Evolutionary conservation across 2,888 invertebrate species (phyloP).

Genomic region (Drosophila kuntzei): DNA sequence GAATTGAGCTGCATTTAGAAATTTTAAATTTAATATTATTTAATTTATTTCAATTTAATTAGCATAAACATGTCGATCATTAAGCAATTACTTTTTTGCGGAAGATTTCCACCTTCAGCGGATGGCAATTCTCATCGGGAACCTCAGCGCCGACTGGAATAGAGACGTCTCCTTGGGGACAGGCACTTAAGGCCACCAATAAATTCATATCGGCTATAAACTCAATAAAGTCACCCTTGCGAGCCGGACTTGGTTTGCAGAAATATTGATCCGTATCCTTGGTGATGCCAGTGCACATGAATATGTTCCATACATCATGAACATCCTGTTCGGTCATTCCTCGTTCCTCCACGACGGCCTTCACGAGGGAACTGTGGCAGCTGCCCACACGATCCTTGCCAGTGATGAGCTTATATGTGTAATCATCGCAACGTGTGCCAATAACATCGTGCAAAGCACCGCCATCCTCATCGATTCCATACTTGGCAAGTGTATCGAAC

Average conservation of each 20-base stretch:
- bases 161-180: slow-evolving; percentile 86
- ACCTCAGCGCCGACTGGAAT: slow-evolving; percentile 84
- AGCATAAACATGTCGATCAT: background rate
- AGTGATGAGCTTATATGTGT: slow-evolving; percentile 86
- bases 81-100: slow-evolving; percentile 68
- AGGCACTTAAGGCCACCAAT: slow-evolving; percentile 85
- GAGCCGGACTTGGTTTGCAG: slow-evolving; percentile 86
- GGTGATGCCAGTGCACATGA: slow-evolving; percentile 86
- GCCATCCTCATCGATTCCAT: slow-evolving; percentile 86
- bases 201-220: slow-evolving; percentile 87
- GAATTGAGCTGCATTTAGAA: background rate
- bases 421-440: slow-evolving; percentile 86
- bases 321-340: slow-evolving; percentile 86
- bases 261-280: slow-evolving; percentile 86
- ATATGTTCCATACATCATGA: slow-evolving; percentile 87
- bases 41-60: background rate
- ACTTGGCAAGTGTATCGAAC: slow-evolving; percentile 85
- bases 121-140: slow-evolving; percentile 85
- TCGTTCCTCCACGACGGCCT: slow-evolving; percentile 83
- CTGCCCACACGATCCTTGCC: slow-evolving; percentile 85
- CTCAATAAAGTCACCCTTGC: slow-evolving; percentile 86
- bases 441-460: slow-evolving; percentile 86
- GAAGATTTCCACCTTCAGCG: slow-evolving; percentile 85
- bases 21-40: background rate
- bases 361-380: slow-evolving; percentile 86